phyloP scores from a whole-genome alignment of 1,140 invertebrate genomes.

The Calliopsis andreniformis region DNA sequence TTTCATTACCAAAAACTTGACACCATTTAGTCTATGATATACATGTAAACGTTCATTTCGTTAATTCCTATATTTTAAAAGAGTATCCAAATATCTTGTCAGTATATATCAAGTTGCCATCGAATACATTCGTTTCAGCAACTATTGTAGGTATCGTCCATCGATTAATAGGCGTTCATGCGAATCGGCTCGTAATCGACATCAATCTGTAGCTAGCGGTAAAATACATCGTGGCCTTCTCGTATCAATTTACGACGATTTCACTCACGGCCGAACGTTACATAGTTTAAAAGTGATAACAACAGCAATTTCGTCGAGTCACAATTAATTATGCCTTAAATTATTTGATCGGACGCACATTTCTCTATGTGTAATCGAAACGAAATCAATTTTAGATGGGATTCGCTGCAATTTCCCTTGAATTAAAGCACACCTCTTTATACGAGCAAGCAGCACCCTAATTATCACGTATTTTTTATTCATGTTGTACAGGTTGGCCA shows the following conservation, averaged over 20 bases:
- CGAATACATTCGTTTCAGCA: background rate
- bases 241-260: background rate
- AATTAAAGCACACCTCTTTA: background rate
- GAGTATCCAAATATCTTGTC: background rate
- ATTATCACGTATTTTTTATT: background rate
- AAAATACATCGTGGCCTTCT: conserved; percentile 13
- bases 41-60: background rate
- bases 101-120: conserved; percentile 4
- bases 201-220: conserved; percentile 10
- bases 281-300: conserved; percentile 11
- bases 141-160: background rate
- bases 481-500: too few relatives aligned
- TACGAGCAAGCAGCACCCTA: background rate
- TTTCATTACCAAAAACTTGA: too few relatives aligned
- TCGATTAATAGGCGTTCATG: conserved; percentile 8
- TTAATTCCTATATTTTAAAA: background rate
- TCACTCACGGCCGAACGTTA: background rate
- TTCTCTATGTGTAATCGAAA: background rate
- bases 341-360: background rate
- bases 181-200: conserved; percentile 19
- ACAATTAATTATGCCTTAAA: conserved; percentile 17
- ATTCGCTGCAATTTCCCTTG: background rate
- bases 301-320: background rate
- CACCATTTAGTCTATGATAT: background rate
- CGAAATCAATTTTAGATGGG: background rate